Percentiles rank a stretch among this genome's conserved stretches.
These are phyloP conservation scores for Andrena marginata DNA, from an alignment of 2,888 invertebrate species.

Conservation along the genomic window DNA sequence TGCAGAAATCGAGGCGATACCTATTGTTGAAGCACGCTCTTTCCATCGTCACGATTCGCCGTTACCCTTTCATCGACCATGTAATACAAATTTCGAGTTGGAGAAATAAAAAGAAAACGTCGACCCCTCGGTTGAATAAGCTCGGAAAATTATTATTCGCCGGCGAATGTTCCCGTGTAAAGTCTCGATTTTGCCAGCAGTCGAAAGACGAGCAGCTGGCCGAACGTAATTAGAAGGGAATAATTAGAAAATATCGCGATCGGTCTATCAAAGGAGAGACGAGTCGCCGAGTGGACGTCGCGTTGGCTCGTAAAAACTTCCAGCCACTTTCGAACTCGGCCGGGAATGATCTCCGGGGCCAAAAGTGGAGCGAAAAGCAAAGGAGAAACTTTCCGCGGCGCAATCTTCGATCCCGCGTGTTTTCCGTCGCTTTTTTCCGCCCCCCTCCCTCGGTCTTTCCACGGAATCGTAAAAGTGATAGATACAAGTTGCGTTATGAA, in stretches of 20 bases:
- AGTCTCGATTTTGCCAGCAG: neutral
- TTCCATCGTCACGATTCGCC: slow-evolving; percentile 4
- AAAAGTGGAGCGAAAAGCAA: slow-evolving; percentile 63
- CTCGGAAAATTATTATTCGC: neutral
- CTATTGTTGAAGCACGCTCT: slow-evolving; percentile 4
- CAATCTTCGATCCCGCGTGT: slow-evolving; percentile 58
- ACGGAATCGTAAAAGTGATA: slow-evolving; percentile 55
- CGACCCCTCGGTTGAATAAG: neutral
- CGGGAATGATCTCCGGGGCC: slow-evolving; percentile 47
- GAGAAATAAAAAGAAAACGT: neutral
- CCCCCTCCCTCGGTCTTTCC: neutral
- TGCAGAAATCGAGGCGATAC: slow-evolving; percentile 13
- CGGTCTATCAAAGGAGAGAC: slow-evolving; percentile 15
- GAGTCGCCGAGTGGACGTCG: slow-evolving; percentile 15
- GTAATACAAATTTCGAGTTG: neutral
- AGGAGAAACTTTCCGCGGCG: slow-evolving; percentile 56
- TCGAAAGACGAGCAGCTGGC: slow-evolving; percentile 3
- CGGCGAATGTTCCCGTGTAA: neutral
- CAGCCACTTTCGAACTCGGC: slow-evolving; percentile 42
- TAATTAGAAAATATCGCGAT: slow-evolving; percentile 29
- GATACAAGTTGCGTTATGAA: slow-evolving; percentile 57
- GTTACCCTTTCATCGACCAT: neutral
- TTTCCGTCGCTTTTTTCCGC: slow-evolving; percentile 13
- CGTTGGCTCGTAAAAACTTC: slow-evolving; percentile 38
- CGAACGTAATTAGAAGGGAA: slow-evolving; percentile 27